These are phyloP conservation scores for Picathartes gymnocephalus DNA, from an alignment of 2,113 vertebrate species.

Conservation along the genomic window DNA sequence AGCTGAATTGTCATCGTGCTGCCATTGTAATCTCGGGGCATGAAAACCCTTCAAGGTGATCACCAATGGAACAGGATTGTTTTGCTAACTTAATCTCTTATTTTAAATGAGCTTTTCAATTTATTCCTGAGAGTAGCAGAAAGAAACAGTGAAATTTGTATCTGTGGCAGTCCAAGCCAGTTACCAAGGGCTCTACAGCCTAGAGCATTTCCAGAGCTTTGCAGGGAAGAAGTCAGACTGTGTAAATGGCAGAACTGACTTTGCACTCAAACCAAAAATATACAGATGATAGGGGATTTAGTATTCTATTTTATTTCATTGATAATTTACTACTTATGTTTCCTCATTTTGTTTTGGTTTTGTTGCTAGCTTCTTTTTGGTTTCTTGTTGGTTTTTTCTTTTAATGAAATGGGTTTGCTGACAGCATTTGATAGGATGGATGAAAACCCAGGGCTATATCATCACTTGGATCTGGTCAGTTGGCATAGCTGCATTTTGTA, in stretches of 20 bases:
- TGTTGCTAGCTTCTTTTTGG: background rate
- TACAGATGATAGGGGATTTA: background rate
- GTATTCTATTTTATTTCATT: background rate
- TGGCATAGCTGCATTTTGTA: background rate
- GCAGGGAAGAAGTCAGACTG: background rate
- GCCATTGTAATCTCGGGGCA: background rate
- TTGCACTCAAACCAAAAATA: background rate
- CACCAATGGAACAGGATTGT: background rate
- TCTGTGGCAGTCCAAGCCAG: background rate
- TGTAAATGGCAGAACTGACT: background rate
- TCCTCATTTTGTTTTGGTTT: background rate
- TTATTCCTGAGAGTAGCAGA: background rate
- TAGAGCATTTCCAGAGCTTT: background rate
- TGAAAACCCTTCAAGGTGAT: conserved; percentile 7
- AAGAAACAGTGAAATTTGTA: background rate
- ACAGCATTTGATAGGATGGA: background rate
- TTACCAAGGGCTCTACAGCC: background rate
- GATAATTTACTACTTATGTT: background rate
- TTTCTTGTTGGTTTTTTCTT: background rate
- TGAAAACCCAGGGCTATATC: background rate
- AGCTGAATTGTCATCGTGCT: background rate
- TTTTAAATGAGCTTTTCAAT: background rate
- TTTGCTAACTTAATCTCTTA: background rate
- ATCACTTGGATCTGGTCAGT: background rate
- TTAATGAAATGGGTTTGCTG: background rate